Evolutionary conservation across 2,888 invertebrate species (phyloP).

Genomic region (Mesochorus sp.): DNA sequence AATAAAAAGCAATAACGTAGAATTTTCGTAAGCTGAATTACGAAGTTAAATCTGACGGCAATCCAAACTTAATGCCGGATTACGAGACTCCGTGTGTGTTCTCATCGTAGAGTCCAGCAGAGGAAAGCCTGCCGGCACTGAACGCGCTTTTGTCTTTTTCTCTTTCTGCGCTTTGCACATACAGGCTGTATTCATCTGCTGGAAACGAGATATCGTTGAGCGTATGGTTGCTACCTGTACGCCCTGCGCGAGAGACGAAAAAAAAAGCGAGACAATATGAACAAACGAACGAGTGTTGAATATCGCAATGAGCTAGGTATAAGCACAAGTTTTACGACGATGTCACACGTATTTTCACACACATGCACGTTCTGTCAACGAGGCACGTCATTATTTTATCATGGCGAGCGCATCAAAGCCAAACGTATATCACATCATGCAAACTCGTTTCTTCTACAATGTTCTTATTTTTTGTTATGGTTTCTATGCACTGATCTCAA

Average conservation of each 20-base stretch:
- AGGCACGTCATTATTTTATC: conserved; percentile 6
- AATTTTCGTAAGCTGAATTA: conserved; percentile 58
- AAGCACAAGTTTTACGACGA: conserved; percentile 51
- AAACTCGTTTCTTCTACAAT: background rate
- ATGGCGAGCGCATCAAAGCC: background rate
- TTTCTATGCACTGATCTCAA: too few relatives aligned
- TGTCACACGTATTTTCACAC: conserved; percentile 4
- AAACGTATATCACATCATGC: background rate
- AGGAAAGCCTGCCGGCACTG: conserved; percentile 13
- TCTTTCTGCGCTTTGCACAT: background rate
- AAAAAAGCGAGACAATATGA: background rate
- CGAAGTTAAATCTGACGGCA: conserved; percentile 62
- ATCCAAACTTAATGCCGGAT: conserved; percentile 66
- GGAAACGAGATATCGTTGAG: conserved; percentile 74
- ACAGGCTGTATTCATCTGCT: conserved; percentile 39
- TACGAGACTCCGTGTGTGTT: conserved; percentile 39
- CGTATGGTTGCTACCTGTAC: conserved; percentile 55
- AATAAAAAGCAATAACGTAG: conserved; percentile 57
- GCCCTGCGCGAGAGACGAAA: background rate
- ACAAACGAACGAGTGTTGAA: conserved; percentile 63
- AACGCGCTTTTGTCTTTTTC: conserved; percentile 6
- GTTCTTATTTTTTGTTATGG: background rate
- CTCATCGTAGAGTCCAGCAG: conserved; percentile 14
- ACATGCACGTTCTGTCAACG: background rate
- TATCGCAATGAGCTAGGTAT: conserved; percentile 65